phyloP scores from a whole-genome alignment of 2,888 invertebrate species.

The Frankliniella fusca region DNA sequence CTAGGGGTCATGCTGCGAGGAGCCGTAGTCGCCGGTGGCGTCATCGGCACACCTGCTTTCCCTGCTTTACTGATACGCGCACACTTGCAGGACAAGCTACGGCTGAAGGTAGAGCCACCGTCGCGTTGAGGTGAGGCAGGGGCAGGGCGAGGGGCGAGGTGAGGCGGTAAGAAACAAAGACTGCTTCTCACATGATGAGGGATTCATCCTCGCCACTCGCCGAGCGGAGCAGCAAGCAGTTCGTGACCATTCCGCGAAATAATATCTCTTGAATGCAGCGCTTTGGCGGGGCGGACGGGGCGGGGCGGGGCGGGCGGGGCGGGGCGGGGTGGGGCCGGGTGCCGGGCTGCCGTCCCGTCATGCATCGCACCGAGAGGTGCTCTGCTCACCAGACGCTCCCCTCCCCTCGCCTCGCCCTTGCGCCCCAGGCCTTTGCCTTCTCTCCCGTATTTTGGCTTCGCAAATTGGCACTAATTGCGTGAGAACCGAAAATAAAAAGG shows the following conservation, averaged over 20 bases:
- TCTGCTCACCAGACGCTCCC: neutral
- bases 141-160: too few species aligned
- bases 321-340: neutral
- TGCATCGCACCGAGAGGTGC: neutral
- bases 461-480: neutral
- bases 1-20: too few species aligned
- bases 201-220: neutral
- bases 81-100: neutral
- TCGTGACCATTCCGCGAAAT: conserved; percentile 20
- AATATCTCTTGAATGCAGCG: neutral
- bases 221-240: neutral
- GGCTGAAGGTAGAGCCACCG: neutral
- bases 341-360: neutral
- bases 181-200: neutral
- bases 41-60: too few species aligned
- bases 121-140: neutral
- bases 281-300: neutral
- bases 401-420: too few species aligned
- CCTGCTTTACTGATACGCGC: too few species aligned
- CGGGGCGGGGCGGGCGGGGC: neutral
- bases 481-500: neutral
- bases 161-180: conserved; percentile 6
- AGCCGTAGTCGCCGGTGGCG: too few species aligned
- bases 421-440: too few species aligned
- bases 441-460: neutral